Conservation (phyloP, 2,888 invertebrate species). For the Caenorhabditis sinica region DNA sequence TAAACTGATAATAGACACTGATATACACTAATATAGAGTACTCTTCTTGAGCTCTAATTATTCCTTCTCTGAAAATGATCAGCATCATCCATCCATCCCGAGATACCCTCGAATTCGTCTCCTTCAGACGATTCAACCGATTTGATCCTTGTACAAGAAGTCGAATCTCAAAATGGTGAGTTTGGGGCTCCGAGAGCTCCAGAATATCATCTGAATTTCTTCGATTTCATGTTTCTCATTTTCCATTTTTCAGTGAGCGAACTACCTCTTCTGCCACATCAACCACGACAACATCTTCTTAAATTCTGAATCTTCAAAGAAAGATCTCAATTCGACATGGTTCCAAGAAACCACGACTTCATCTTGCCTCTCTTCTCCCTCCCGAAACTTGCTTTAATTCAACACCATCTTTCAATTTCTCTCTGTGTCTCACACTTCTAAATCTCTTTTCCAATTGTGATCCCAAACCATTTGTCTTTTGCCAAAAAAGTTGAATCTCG, state of each 20-base stretch:
- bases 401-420: constrained; percentile 48
- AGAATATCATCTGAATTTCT: too few relatives aligned
- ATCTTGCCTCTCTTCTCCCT: constrained; percentile 15
- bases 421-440: constrained; percentile 16
- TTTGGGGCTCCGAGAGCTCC: neutral
- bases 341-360: constrained; percentile 13
- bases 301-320: neutral
- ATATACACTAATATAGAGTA: neutral
- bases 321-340: constrained; percentile 9
- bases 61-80: constrained; percentile 68
- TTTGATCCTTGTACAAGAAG: constrained; percentile 20
- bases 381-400: constrained; percentile 51
- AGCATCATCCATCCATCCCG: constrained; percentile 77
- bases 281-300: constrained; percentile 16
- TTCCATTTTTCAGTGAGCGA: constrained; percentile 12
- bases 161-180: constrained; percentile 47
- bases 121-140: constrained; percentile 56
- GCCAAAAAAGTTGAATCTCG: constrained; percentile 27
- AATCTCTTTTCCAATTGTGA: constrained; percentile 21
- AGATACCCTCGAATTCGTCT: constrained; percentile 74
- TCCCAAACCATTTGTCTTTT: constrained; percentile 25
- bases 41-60: constrained; percentile 11
- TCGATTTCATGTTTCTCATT: constrained; percentile 3
- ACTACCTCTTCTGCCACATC: neutral
- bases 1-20: constrained; percentile 3